A percentile compares a stretch with the other conserved stretches of the same genome.
phyloP scores from a whole-genome alignment of 2,113 vertebrate species.

The Rhadina sibilatrix region DNA sequence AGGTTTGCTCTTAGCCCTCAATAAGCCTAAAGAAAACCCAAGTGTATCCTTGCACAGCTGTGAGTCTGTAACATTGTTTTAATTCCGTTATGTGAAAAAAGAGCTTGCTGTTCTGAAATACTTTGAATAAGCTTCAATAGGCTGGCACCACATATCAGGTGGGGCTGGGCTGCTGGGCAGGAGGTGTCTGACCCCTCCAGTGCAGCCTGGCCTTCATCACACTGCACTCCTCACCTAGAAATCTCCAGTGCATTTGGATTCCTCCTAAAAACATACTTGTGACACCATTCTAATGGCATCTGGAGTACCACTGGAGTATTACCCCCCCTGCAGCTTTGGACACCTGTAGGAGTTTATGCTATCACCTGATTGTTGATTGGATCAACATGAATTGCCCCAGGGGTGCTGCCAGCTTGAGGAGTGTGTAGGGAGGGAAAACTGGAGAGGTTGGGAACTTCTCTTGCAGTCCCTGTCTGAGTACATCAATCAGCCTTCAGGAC shows the following conservation, averaged over 20 bases:
- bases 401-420: neutral
- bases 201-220: neutral
- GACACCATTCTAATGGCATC: neutral
- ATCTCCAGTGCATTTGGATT: neutral
- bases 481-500: neutral
- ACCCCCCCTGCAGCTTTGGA: neutral
- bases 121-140: neutral
- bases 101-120: neutral
- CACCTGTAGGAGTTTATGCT: neutral
- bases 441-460: neutral
- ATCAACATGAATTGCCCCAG: neutral
- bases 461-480: neutral
- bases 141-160: neutral
- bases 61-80: neutral
- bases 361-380: neutral
- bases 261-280: neutral
- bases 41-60: neutral
- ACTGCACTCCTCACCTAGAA: neutral
- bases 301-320: neutral
- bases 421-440: neutral
- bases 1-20: neutral
- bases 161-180: neutral
- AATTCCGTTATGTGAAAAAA: neutral
- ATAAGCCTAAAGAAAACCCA: neutral
- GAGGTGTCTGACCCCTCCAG: neutral